Conservation (phyloP, 1,140 invertebrate genomes). For the Formica exsecta region DNA sequence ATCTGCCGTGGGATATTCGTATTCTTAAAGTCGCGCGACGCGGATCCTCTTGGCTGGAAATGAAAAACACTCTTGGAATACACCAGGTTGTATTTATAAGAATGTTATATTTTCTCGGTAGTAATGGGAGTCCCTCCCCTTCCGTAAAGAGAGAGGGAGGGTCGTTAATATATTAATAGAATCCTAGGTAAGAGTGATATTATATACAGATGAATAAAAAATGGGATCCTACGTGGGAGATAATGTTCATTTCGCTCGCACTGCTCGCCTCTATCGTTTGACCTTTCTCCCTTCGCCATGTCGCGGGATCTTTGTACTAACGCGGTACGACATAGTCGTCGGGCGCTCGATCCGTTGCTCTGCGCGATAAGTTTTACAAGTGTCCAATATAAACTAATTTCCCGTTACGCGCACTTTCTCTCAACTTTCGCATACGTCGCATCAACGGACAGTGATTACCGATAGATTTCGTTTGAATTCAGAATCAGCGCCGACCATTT, state of each 20-base stretch:
- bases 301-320: slow-evolving; percentile 76
- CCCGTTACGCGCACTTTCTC: slow-evolving; percentile 16
- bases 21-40: background rate
- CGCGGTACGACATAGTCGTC: slow-evolving; percentile 65
- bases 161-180: slow-evolving; percentile 85
- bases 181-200: slow-evolving; percentile 83
- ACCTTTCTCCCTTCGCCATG: slow-evolving; percentile 21
- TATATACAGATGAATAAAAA: slow-evolving; percentile 87
- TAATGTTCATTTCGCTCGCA: slow-evolving; percentile 48
- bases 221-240: slow-evolving; percentile 67
- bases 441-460: background rate
- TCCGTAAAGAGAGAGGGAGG: slow-evolving; percentile 75
- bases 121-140: slow-evolving; percentile 81
- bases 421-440: background rate
- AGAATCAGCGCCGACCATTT: background rate
- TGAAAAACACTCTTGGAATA: slow-evolving; percentile 66
- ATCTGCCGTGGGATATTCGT: slow-evolving; percentile 13
- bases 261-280: slow-evolving; percentile 28
- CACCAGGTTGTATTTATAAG: slow-evolving; percentile 84
- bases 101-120: slow-evolving; percentile 84
- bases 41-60: slow-evolving; percentile 24
- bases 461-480: background rate
- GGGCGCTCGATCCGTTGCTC: slow-evolving; percentile 49
- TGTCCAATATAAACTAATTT: slow-evolving; percentile 34
- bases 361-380: slow-evolving; percentile 64